Conservation (phyloP, 1,140 invertebrate species). For the Andrena cerasifolii region DNA sequence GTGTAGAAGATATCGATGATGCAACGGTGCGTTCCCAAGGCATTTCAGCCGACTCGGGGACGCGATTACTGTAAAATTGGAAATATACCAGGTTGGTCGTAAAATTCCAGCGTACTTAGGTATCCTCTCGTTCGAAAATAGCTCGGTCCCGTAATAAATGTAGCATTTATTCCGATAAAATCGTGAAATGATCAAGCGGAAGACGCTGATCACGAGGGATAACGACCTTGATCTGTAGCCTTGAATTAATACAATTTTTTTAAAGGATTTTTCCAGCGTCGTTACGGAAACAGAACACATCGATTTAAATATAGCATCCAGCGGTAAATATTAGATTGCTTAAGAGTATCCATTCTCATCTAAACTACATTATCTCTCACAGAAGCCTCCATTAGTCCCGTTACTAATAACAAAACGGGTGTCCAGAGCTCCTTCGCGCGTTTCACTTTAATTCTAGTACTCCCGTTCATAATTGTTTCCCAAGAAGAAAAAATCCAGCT, state of each 20-base stretch:
- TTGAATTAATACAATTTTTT: not conserved
- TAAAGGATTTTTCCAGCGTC: no score
- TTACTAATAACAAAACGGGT: no score
- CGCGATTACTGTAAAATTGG: not conserved
- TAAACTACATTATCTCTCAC: no score
- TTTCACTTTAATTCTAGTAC: no score
- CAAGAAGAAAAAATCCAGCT: no score
- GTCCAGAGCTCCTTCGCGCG: no score
- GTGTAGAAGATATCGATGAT: conserved; percentile 25
- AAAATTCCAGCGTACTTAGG: conserved; percentile 2
- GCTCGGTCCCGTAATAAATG: not conserved
- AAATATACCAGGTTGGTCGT: conserved; percentile 3
- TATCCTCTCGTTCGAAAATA: not conserved
- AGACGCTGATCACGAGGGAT: not conserved
- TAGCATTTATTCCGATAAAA: conserved; percentile 17
- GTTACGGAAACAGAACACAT: no score
- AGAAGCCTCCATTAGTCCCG: no score
- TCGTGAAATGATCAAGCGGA: conserved; percentile 1
- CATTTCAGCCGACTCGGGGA: conserved; percentile 9
- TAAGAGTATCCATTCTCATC: no score
- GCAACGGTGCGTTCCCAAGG: conserved; percentile 14
- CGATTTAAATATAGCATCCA: no score
- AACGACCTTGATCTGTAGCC: not conserved
- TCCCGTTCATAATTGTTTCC: no score
- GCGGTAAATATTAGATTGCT: no score